Base-by-base conservation (phyloP, 2,888 invertebrate genomes). In the Heliconius sara region DNA sequence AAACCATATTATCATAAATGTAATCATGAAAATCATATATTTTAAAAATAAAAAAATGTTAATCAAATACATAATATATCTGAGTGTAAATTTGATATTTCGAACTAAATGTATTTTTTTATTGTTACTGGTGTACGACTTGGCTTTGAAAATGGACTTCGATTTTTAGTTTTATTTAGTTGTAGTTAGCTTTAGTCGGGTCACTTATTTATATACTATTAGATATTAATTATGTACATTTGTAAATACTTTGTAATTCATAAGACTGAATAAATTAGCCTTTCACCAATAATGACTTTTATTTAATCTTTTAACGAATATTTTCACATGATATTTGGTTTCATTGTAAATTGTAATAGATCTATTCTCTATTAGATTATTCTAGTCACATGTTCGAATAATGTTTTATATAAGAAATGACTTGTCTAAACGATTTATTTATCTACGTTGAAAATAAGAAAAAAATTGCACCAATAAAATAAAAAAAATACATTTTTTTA, bases 191-290 rank as follows among this genome's bases (percentile, higher is more conserved):
- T 82, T 83, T 85, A 82, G 81, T 85, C 86, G 89, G 91, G 91
- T 89, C 91, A 85, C 83, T 87, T 84, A 84, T 86, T 27, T 86
- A 82, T 88, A 84, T 78, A 80, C 77, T 73, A 73, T 76, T 83
- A 87, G 88, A 83, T 90, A 85, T 88, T 88, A 89, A 87, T 89
- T 86, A 84, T 90, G 89, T 91, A 89, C 84, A 88, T 87, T 87
- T 88, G 85, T 86, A 86, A 86, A 88, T 87, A 87, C 85, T 86
- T 87, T 71, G 81, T 80, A 79, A 85, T 88, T 90, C 86, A 87
- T 87, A 85, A 91, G 88, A 90, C 88, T 89, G 88, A 92, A 89
- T 92, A 91, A 88, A 90, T 86, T 83, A 85, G 88, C 87, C 89
- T 90, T 90, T 90, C 86, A 85, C 84, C 83, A 84, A 85, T 79